Evolutionary conservation across 2,113 vertebrate genomes (phyloP), one percentile per base, ranked within the genome.

Genomic region (Percopsis transmontana): DNA sequence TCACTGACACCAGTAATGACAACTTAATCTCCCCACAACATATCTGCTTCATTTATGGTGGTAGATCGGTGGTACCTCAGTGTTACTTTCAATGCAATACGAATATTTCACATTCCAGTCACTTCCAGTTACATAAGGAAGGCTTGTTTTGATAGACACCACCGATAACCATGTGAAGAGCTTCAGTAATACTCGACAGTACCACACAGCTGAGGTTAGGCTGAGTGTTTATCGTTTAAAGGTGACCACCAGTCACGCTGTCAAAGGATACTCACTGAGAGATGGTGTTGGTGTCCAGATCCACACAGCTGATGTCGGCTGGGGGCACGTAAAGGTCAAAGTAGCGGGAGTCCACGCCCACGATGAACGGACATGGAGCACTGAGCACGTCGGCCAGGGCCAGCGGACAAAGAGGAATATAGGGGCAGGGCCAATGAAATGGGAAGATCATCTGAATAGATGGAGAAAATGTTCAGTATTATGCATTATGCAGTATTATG

Each of bases 201-300:
- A 62, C 76, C 24, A 9, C 18, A 48, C 18, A 24, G 58, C 56
- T 24, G 11, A 3, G 48, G 52, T 33, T 1, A 47, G 5, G n/a
- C 11, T 11, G 19, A 13, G 2, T 42, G 10, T 42, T 60, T 59
- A 4, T 15, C 0, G n/a, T 15, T 50, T n/a, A 38, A 71, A 72
- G 45, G 50, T 13, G 45, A 24, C 21, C 18, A 58, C 74, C 53
- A 18, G 58, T 84, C 47, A 68, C 27, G 52, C 15, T 1, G 53
- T 79, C 52, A 76, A 70, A 68, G 70, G 62, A 73, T 58, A 94
- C 97, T 96, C 92, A 99, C 97, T 99, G 96, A 70, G 94, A 99
- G 85, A 99, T 98, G 51, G 96, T 97, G 91, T 99, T 99, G 88
- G 97, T 99, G 90, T 99, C 97, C 84, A 99, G 91, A 90, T 99